These are phyloP conservation scores for Malurus splendens DNA, from an alignment of 2,797 vertebrate species.

Conservation along the genomic window DNA sequence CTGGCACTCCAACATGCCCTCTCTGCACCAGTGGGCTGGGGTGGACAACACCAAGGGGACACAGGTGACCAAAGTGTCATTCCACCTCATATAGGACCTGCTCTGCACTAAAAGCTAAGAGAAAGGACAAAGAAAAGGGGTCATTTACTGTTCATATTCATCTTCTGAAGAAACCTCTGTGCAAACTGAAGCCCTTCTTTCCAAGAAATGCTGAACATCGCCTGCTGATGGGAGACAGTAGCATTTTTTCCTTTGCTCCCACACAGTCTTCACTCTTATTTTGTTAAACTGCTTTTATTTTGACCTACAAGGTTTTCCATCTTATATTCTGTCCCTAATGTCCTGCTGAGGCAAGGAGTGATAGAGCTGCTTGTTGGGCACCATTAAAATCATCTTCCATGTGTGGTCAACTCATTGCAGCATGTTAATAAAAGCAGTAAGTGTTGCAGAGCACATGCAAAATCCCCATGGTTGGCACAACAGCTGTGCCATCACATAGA, in stretches of 20 bases:
- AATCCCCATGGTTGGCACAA: not conserved
- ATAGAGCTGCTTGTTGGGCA: not conserved
- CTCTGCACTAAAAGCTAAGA: not conserved
- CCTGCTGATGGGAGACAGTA: not conserved
- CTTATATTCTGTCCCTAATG: not conserved
- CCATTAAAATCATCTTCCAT: not conserved
- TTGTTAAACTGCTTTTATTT: not conserved
- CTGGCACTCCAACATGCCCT: not conserved
- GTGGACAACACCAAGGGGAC: not conserved
- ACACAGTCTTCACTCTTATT: not conserved
- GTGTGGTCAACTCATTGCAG: not conserved
- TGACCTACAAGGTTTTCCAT: not conserved
- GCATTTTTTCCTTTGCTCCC: not conserved
- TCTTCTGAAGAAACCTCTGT: not conserved
- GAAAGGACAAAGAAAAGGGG: not conserved
- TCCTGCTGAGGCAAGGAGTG: not conserved
- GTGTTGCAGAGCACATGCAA: not conserved
- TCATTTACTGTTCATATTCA: not conserved
- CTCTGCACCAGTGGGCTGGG: too few species aligned
- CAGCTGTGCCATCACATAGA: not conserved
- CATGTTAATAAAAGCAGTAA: not conserved
- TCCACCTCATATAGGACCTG: not conserved
- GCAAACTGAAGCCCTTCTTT: rapidly evolving
- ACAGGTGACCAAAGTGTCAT: not conserved
- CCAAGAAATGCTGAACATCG: not conserved